Percentiles rank a stretch among this genome's conserved stretches.
Evolutionary conservation across 2,888 invertebrate species (phyloP).

Genomic region (Pasiphila rectangulata): DNA sequence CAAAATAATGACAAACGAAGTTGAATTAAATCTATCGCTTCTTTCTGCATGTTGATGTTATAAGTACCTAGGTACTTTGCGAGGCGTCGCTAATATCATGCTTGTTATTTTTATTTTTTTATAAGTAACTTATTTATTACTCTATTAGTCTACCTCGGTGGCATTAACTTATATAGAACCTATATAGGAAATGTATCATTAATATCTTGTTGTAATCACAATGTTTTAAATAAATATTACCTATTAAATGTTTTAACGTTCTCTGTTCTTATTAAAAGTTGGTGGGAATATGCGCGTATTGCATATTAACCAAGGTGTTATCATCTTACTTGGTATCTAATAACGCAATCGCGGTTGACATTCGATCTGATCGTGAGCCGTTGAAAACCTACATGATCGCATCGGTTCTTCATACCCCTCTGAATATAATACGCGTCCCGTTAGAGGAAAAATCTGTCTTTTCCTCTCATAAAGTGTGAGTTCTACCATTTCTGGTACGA

Average conservation of each 20-base stretch:
- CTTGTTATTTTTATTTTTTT: constrained; percentile 6
- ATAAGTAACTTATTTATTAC: too few species aligned
- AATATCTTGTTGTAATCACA: too few species aligned
- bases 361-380: constrained; percentile 52
- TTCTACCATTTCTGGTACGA: too few species aligned
- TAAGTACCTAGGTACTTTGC: background rate
- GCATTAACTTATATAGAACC: too few species aligned
- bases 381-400: constrained; percentile 56
- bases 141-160: too few species aligned
- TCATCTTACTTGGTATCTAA: constrained; percentile 29
- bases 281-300: constrained; percentile 39
- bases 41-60: constrained; percentile 9
- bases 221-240: too few species aligned
- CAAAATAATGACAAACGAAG: constrained; percentile 23
- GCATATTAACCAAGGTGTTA: background rate
- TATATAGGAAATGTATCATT: too few species aligned
- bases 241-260: constrained; percentile 13
- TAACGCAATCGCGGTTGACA: constrained; percentile 67
- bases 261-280: constrained; percentile 25
- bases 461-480: too few species aligned
- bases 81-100: background rate
- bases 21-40: constrained; percentile 11
- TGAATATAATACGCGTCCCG: constrained; percentile 40
- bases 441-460: constrained; percentile 1
- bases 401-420: constrained; percentile 52